Percentiles rank a stretch among this genome's conserved stretches.
Evolutionary conservation across 2,888 invertebrate species (phyloP).

Genomic region (Lottia gigantea): DNA sequence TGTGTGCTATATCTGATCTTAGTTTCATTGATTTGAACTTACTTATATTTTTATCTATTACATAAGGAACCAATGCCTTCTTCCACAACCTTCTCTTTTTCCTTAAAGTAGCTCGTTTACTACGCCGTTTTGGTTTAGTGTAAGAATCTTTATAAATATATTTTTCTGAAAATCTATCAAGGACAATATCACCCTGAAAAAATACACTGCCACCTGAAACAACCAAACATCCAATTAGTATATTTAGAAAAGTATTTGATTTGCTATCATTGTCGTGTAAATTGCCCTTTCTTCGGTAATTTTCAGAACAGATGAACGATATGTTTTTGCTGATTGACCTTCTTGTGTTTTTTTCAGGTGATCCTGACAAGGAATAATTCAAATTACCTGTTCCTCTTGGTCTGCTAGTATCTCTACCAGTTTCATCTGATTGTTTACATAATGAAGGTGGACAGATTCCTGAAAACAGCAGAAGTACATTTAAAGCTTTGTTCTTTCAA

Average conservation of each 20-base stretch:
- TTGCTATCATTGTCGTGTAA: not conserved
- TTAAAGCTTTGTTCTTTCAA: no score
- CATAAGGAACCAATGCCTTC: conserved; percentile 46
- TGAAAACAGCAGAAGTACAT: conserved; percentile 26
- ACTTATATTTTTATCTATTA: conserved; percentile 43
- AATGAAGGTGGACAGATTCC: conserved; percentile 52
- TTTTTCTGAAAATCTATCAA: conserved; percentile 41
- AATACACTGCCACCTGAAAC: conserved; percentile 48
- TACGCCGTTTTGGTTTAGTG: conserved; percentile 25
- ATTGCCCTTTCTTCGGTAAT: no score
- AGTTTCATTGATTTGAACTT: conserved; percentile 22
- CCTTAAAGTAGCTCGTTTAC: conserved; percentile 46
- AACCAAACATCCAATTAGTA: not conserved
- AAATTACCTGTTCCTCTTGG: conserved; percentile 51
- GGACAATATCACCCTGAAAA: conserved; percentile 60
- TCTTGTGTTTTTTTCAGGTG: no score
- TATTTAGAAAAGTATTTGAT: not conserved
- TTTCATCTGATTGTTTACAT: conserved; percentile 40
- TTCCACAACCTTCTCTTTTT: conserved; percentile 44
- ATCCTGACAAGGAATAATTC: not conserved
- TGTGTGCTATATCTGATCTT: no score
- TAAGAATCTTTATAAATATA: conserved; percentile 30
- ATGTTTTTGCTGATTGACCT: no score
- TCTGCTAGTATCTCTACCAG: conserved; percentile 16
- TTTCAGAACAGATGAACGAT: no score